Evolutionary conservation across 1,140 invertebrate species (phyloP).

Genomic region (Drosophila ananassae): DNA sequence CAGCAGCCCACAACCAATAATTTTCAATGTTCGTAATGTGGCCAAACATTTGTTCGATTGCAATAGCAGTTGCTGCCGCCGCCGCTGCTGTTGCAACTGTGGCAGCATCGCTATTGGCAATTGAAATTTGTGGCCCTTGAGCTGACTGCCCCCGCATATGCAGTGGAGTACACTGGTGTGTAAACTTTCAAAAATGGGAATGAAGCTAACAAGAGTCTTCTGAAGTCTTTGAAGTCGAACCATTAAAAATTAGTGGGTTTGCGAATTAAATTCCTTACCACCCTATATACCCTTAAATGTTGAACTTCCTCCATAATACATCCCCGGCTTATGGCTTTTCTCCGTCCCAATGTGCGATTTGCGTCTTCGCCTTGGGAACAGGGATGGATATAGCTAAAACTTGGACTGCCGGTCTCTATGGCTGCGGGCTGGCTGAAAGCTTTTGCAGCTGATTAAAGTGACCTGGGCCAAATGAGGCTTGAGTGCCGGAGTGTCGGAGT

Average conservation of each 20-base stretch:
- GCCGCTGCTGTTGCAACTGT: neutral
- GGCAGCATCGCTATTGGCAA: constrained; percentile 11
- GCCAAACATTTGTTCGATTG: constrained; percentile 27
- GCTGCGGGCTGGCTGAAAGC: constrained; percentile 28
- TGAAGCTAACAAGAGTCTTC: neutral
- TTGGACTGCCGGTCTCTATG: neutral
- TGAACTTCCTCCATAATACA: too few species aligned
- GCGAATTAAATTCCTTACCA: too few species aligned
- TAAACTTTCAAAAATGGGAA: neutral
- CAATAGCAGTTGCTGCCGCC: neutral
- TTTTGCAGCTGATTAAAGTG: constrained; percentile 49
- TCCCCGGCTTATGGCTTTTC: too few species aligned
- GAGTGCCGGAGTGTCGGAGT: constrained; percentile 25
- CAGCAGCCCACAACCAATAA: constrained; percentile 45
- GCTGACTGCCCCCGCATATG: neutral
- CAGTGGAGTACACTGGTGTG: neutral
- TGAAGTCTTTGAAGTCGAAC: too few species aligned
- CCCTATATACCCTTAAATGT: too few species aligned
- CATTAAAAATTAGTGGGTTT: too few species aligned
- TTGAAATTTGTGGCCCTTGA: constrained; percentile 34
- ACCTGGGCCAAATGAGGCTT: constrained; percentile 55
- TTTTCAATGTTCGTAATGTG: constrained; percentile 53
- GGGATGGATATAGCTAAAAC: neutral
- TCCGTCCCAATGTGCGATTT: neutral
- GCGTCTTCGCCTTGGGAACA: constrained; percentile 14